phyloP scores from a whole-genome alignment of 2,797 vertebrate species.

The Pangasius sanitwongsei region DNA sequence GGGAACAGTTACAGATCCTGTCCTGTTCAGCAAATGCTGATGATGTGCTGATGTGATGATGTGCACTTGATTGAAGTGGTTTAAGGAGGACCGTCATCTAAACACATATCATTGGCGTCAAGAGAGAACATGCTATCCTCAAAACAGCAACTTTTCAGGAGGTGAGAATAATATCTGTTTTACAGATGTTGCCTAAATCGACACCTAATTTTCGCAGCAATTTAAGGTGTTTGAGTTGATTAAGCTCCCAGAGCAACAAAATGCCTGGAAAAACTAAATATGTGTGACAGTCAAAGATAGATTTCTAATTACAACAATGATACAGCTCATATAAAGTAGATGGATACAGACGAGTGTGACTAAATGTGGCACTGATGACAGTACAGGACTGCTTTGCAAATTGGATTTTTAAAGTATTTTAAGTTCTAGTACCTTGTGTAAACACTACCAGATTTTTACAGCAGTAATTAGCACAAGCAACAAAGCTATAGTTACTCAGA shows the following conservation, averaged over 20 bases:
- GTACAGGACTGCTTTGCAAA: not conserved
- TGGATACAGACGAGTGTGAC: not conserved
- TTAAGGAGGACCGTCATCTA: not conserved
- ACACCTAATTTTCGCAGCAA: not conserved
- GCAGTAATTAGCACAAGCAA: not conserved
- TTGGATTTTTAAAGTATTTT: not conserved
- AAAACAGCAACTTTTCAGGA: not conserved
- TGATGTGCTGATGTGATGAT: too few relatives aligned
- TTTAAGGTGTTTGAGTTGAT: slow-evolving; percentile 12
- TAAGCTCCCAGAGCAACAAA: not conserved
- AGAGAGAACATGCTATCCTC: not conserved
- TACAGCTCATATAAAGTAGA: not conserved
- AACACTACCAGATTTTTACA: not conserved
- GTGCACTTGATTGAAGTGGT: not conserved
- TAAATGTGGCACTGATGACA: too few relatives aligned
- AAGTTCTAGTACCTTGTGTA: not conserved
- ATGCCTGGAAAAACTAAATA: not conserved
- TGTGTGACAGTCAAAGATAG: not conserved
- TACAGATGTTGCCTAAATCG: not conserved
- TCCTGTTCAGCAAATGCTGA: not conserved
- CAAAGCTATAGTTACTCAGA: not conserved
- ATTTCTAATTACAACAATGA: not conserved
- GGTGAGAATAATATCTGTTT: not conserved
- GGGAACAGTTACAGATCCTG: too few relatives aligned
- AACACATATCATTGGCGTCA: not conserved